Evolutionary conservation across 2,113 vertebrate species (phyloP).

Genomic region (Anoura caudifer): DNA sequence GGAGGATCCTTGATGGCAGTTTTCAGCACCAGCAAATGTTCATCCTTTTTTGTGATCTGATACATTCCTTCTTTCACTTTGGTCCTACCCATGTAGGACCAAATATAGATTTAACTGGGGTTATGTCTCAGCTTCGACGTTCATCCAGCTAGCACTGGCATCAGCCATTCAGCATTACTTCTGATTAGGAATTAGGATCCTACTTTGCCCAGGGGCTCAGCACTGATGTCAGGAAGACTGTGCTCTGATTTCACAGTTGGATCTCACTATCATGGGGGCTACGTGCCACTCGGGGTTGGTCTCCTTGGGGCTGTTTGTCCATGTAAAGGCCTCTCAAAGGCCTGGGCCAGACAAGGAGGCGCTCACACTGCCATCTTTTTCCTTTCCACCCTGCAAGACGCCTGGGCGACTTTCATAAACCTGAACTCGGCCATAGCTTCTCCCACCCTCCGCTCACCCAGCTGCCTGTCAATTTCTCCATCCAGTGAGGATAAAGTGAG

Average conservation of each 20-base stretch:
- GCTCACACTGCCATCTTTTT: neutral
- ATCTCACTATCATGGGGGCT: neutral
- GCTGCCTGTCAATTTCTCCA: neutral
- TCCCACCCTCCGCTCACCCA: too few species aligned
- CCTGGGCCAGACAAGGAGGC: neutral
- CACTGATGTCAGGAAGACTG: neutral
- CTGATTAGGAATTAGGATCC: neutral
- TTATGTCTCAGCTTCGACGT: neutral
- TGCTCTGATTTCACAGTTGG: neutral
- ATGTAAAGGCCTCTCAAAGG: neutral
- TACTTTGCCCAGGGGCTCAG: neutral
- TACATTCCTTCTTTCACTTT: neutral
- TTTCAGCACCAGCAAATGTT: neutral
- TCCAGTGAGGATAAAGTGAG: neutral
- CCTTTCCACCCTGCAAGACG: accelerated
- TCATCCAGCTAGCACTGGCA: neutral
- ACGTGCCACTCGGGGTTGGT: neutral
- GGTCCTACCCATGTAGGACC: too few species aligned
- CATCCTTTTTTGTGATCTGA: neutral
- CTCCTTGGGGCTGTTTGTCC: neutral
- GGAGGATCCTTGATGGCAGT: neutral
- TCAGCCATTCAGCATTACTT: neutral
- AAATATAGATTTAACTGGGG: too few species aligned
- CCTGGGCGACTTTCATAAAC: neutral
- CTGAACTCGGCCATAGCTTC: neutral